Evolutionary conservation across 1,140 invertebrate genomes (phyloP), one percentile per base, ranked within the genome.

Genomic region (Manduca sexta): DNA sequence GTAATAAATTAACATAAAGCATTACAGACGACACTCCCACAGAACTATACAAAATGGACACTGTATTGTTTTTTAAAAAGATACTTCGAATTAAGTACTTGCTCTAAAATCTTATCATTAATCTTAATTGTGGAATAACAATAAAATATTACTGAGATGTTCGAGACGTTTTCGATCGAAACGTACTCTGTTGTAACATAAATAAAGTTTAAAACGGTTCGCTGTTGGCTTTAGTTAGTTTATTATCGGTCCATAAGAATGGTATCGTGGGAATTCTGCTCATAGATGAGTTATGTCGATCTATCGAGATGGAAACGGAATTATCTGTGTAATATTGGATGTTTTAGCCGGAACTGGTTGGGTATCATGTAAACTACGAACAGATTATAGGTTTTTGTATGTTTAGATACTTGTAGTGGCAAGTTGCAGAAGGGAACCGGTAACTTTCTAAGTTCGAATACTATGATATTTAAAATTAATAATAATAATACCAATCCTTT

Each of bases 41-140:
- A 48, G 52, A 63, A 48, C 64, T 64, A 74, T 75, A 76, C 72
- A 64, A 62, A 11, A 35, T 67, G 64, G 62, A 76, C 74, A 60
- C 64, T 3, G 15, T 35, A 50, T 50, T 47, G 47, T 53, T 78
- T 78, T 72, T 73, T 70, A 80, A 77, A 67, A 74, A 71, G 74
- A 75, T 78, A 66, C 72, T 78, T 75, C 67, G 68, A 34, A 83
- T 83, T 82, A 75, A 83, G 74, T 77, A 80, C 79, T 79, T 82
- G 75, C 63, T 77, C 71, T 70, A 71, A 75, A 82, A 70, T 73
- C 66, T 83, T 83, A 83, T 83, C 79, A 83, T 83, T 75, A 80
- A 83, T 83, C 79, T 80, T 79, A 80, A 83, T 83, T 83, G 79
- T 68, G 62, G 73, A 77, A 83, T 80, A 79, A 79, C 76, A 80